Evolutionary conservation across 2,113 vertebrate species (phyloP).

Genomic region (Chionodraco myersi): DNA sequence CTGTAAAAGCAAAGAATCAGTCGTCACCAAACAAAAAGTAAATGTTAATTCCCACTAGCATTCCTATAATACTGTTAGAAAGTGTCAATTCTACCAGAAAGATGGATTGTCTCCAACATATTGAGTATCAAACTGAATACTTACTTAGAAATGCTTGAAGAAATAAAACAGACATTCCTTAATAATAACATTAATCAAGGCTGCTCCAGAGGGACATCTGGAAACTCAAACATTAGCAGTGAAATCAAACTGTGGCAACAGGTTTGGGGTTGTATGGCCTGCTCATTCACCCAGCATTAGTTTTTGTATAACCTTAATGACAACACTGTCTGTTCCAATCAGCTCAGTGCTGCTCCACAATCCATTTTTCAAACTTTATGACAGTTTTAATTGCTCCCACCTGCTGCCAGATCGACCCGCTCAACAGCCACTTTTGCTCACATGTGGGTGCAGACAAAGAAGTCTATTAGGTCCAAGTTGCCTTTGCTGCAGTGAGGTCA

Average conservation of each 20-base stretch:
- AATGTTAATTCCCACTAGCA: not conserved
- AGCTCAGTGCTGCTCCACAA: slow-evolving; percentile 88
- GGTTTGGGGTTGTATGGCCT: slow-evolving; percentile 69
- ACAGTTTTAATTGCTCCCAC: slow-evolving; percentile 98
- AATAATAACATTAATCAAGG: slow-evolving; percentile 84
- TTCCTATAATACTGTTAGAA: not conserved
- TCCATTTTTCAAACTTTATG: slow-evolving; percentile 99
- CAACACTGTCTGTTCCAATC: slow-evolving; percentile 98
- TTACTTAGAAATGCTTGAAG: slow-evolving; percentile 23
- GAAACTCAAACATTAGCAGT: slow-evolving; percentile 86
- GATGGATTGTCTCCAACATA: not conserved
- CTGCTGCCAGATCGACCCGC: slow-evolving; percentile 87
- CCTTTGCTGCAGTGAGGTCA: slow-evolving; percentile 92
- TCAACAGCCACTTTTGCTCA: slow-evolving; percentile 91
- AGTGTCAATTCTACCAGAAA: not conserved
- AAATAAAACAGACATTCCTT: slow-evolving; percentile 68
- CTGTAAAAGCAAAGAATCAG: not conserved
- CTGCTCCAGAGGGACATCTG: slow-evolving; percentile 88
- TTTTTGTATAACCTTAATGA: slow-evolving; percentile 91
- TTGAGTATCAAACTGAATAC: slow-evolving; percentile 25
- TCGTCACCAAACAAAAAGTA: not conserved
- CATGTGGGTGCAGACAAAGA: slow-evolving; percentile 94
- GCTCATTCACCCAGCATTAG: slow-evolving; percentile 52
- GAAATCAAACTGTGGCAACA: slow-evolving; percentile 88
- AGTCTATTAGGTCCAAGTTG: slow-evolving; percentile 91